phyloP scores from a whole-genome alignment of 2,888 invertebrate species.

The Ichneumoninae sp. region DNA sequence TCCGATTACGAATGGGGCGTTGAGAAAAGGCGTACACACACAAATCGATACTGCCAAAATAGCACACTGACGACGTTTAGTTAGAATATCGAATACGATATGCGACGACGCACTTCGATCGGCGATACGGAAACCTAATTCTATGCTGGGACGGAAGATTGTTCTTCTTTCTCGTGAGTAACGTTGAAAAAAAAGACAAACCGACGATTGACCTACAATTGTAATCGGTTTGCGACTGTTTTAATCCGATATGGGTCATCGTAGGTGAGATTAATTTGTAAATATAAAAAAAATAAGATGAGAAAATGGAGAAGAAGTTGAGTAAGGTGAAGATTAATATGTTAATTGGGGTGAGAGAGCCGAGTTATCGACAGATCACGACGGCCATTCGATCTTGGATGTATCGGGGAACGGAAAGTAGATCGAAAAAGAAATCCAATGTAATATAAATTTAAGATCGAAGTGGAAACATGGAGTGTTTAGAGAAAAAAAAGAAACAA shows the following conservation, averaged over 20 bases:
- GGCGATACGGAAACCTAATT: background rate
- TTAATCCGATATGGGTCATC: constrained; percentile 57
- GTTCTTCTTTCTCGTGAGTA: background rate
- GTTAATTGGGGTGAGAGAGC: constrained; percentile 38
- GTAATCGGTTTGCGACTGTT: constrained; percentile 44
- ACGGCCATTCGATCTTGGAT: constrained; percentile 50
- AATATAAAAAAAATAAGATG: constrained; percentile 57
- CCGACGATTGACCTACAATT: constrained; percentile 21
- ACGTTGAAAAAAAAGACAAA: background rate
- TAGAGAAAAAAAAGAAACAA: constrained; percentile 56
- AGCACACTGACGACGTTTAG: constrained; percentile 53
- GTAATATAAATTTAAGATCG: constrained; percentile 70
- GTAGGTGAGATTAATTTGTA: constrained; percentile 64
- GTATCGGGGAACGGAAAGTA: constrained; percentile 58
- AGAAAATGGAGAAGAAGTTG: background rate
- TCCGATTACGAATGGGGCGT: background rate
- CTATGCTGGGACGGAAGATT: background rate
- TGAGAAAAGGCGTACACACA: constrained; percentile 47
- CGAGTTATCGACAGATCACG: constrained; percentile 23
- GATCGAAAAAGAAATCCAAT: constrained; percentile 63
- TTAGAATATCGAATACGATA: constrained; percentile 57
- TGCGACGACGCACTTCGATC: constrained; percentile 30
- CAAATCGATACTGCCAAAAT: constrained; percentile 68
- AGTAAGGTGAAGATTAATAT: constrained; percentile 20
- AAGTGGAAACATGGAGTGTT: constrained; percentile 57